Conservation (phyloP, 2,113 vertebrate species). For the Scomber colias region DNA sequence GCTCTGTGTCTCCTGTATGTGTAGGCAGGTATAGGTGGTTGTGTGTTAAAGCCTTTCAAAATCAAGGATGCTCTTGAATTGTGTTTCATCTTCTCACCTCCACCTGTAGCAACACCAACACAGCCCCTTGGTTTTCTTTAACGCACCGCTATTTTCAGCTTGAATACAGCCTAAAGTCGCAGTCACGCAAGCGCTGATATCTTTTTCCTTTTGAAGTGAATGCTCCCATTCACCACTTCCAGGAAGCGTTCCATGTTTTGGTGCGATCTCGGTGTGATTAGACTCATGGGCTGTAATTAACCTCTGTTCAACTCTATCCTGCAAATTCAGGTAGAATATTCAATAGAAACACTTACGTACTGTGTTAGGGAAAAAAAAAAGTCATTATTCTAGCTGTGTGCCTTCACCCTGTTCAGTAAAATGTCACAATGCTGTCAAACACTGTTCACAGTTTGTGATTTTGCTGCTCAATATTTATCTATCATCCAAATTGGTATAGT, state of each 20-base stretch:
- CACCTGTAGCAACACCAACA: neutral
- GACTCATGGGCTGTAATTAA: neutral
- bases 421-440: constrained; percentile 16
- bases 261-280: neutral
- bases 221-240: neutral
- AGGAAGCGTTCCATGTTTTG: neutral
- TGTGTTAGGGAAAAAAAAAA: constrained; percentile 7
- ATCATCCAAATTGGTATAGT: neutral
- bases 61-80: neutral
- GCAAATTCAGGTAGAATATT: neutral
- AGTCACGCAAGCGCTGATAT: too few relatives aligned
- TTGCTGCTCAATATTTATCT: constrained; percentile 9
- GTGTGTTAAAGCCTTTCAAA: neutral
- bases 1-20: too few relatives aligned
- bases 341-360: constrained; percentile 3
- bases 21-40: too few relatives aligned
- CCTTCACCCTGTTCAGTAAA: constrained; percentile 32
- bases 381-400: constrained; percentile 21
- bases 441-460: constrained; percentile 26
- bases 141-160: neutral
- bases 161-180: neutral
- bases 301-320: constrained; percentile 14
- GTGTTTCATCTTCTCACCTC: neutral
- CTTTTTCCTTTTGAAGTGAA: too few relatives aligned
- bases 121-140: neutral